These are phyloP conservation scores for Chanos chanos DNA, from an alignment of 2,797 vertebrate species.

Conservation along the genomic window DNA sequence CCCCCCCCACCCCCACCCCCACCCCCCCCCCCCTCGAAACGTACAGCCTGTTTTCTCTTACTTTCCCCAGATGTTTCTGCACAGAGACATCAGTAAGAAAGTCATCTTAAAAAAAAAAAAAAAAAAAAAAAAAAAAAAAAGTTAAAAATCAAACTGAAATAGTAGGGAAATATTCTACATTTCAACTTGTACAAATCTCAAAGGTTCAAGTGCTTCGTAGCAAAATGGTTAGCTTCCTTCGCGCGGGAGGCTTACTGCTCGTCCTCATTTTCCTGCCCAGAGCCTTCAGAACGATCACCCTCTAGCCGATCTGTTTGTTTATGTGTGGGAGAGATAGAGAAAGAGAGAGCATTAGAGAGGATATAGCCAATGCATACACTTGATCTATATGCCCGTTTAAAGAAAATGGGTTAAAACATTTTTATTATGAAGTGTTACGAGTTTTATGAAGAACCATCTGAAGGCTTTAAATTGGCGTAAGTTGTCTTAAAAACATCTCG, in stretches of 20 bases:
- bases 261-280: slow-evolving; percentile 92
- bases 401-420: too few species aligned
- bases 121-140: slow-evolving; percentile 85
- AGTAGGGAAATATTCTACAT: slow-evolving; percentile 91
- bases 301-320: slow-evolving; percentile 80
- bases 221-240: slow-evolving; percentile 51
- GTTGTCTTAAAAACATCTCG: too few species aligned
- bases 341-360: neutral
- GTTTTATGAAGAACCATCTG: too few species aligned
- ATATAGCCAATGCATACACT: neutral
- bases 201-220: slow-evolving; percentile 76
- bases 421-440: too few species aligned
- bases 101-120: slow-evolving; percentile 76
- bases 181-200: slow-evolving; percentile 85
- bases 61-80: slow-evolving; percentile 67
- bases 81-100: slow-evolving; percentile 83
- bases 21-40: too few species aligned
- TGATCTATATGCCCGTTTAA: too few species aligned
- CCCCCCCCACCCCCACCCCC: slow-evolving; percentile 57
- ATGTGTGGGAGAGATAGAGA: neutral
- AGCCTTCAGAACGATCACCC: slow-evolving; percentile 92
- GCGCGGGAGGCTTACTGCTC: slow-evolving; percentile 70
- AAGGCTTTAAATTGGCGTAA: too few species aligned
- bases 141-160: slow-evolving; percentile 85
- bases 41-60: slow-evolving; percentile 46